Base-by-base conservation (phyloP, 2,888 invertebrate genomes). In the Arge pagana region DNA sequence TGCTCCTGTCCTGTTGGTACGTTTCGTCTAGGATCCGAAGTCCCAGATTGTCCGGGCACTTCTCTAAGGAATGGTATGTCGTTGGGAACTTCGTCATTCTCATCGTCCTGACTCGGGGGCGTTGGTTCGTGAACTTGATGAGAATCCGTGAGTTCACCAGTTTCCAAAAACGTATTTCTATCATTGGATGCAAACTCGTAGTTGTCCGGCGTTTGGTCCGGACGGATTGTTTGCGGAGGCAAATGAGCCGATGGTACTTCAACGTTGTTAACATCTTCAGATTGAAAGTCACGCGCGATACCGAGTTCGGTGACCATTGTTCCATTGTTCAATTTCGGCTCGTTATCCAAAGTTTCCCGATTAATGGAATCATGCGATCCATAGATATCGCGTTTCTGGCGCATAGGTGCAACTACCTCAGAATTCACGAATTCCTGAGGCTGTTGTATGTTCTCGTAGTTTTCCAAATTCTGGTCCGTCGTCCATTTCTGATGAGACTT, bases 121-220 rank as follows among this genome's bases (percentile, higher is more conserved):
- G 64, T 66, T 0, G 67, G 59, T 33, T 74, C 72, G 43, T 72
- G 72, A 13, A 74, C 74, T 36, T 71, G 71, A 58, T 76, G 76
- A 3, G 72, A 69, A 55, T 76, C 77, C 3, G 76, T 76, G n/a
- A 77, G 52, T 48, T 77, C 76, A 1, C 77, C 77, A 3, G 77
- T 77, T 51, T 77, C 77, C 28, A 77, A 59, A 49, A 77, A 77
- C 6, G 77, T 77, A 31, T 77, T 77, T 42, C 77, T 59, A 36
- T 77, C 77, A 39, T 74, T 77, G 3, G 76, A 75, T 3, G 76
- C 74, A 18, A 76, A 76, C 49, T 76, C 76, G 28, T 75, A 76
- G 53, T 75, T 76, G 31, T 74, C 74, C 3, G 72, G 71, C 2
- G n/a, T n/a, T n/a, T n/a, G n/a, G n/a, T n/a, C n/a, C n/a, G n/a